Percentiles rank a stretch among this genome's conserved stretches.
Conservation (phyloP, 2,888 invertebrate genomes). For the Asteroscopus sphinx region DNA sequence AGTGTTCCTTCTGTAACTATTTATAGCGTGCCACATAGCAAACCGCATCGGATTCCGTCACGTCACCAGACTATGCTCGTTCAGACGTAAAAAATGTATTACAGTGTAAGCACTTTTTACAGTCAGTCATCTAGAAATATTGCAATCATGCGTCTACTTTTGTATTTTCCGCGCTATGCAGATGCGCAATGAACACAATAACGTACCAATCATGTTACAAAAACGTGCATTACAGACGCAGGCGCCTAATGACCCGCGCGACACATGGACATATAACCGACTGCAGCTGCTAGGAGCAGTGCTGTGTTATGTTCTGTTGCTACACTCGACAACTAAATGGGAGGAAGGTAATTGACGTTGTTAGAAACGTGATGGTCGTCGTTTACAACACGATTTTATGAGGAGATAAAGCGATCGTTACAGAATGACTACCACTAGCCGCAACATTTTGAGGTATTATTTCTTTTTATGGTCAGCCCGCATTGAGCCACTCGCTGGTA, state of each 20-base stretch:
- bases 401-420: slow-evolving; percentile 15
- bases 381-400: slow-evolving; percentile 17
- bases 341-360: slow-evolving; percentile 17
- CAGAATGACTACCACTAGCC: slow-evolving; percentile 8
- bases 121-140: slow-evolving; percentile 43
- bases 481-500: slow-evolving; percentile 20
- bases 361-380: slow-evolving; percentile 7
- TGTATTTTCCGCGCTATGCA: slow-evolving; percentile 43
- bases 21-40: slow-evolving; percentile 4
- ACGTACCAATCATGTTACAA: slow-evolving; percentile 39
- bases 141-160: slow-evolving; percentile 42
- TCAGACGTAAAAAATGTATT: slow-evolving; percentile 47
- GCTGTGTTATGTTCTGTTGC: slow-evolving; percentile 26
- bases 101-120: slow-evolving; percentile 49
- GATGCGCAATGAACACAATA: slow-evolving; percentile 36
- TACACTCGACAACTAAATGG: slow-evolving; percentile 3
- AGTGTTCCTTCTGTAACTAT: slow-evolving; percentile 19
- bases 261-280: slow-evolving; percentile 47
- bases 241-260: slow-evolving; percentile 32
- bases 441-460: slow-evolving; percentile 15
- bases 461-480: slow-evolving; percentile 29
- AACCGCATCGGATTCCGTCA: slow-evolving; percentile 49
- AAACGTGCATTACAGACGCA: slow-evolving; percentile 46
- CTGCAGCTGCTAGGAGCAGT: slow-evolving; percentile 27
- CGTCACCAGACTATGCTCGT: slow-evolving; percentile 46